These are phyloP conservation scores for Euspilapteryx auroguttella DNA, from an alignment of 2,888 invertebrate genomes.

Conservation along the genomic window DNA sequence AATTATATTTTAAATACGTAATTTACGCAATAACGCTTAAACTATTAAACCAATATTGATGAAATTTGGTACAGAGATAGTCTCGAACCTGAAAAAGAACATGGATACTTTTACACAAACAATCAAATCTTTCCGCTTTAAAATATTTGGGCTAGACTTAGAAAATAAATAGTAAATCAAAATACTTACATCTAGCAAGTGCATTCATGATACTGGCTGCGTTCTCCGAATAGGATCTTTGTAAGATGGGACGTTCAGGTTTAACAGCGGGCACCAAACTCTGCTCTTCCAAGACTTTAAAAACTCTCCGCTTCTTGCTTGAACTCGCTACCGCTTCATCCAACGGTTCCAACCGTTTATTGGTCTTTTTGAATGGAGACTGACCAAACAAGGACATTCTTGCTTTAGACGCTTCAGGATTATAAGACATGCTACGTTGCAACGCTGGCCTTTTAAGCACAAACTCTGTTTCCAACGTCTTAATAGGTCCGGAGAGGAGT, in stretches of 20 bases:
- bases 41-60: background rate
- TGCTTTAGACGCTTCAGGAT: slow-evolving; percentile 22
- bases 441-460: slow-evolving; percentile 16
- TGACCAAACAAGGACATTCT: slow-evolving; percentile 21
- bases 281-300: slow-evolving; percentile 10
- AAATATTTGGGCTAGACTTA: no score
- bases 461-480: slow-evolving; percentile 14
- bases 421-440: slow-evolving; percentile 32
- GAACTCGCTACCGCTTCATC: slow-evolving; percentile 11
- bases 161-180: background rate
- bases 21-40: no score
- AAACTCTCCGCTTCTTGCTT: slow-evolving; percentile 27
- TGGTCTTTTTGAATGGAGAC: slow-evolving; percentile 17
- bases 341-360: slow-evolving; percentile 24
- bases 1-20: no score
- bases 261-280: no score
- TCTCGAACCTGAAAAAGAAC: background rate
- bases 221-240: slow-evolving; percentile 74
- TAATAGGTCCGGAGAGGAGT: slow-evolving; percentile 34
- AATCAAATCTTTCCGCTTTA: no score
- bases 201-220: slow-evolving; percentile 78
- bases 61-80: background rate
- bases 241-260: slow-evolving; percentile 35
- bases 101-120: no score
- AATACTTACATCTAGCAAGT: slow-evolving; percentile 65